Evolutionary conservation across 1,140 invertebrate species (phyloP), one percentile per base, ranked within the genome.

Genomic region (Drosophila punjabiensis): DNA sequence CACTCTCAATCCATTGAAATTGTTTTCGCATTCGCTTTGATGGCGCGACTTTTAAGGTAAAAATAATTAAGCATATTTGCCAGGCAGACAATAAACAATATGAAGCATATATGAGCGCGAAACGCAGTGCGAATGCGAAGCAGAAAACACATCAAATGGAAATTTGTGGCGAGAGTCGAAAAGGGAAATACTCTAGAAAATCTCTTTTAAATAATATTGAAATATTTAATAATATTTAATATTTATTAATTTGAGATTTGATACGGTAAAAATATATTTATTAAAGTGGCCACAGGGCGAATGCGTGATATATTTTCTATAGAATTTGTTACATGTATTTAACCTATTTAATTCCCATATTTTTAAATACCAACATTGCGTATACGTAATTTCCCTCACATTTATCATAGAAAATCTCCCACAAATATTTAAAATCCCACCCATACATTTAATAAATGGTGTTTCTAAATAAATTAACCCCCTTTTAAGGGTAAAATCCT

Each of bases 1-100:
- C 63, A 32, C 20, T 58, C 43, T 3, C 28, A 14, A 56, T 59
- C 41, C 74, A 78, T 79, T 86, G 53, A 60, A 87, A 86, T 88
- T 87, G 85, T 89, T 88, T 88, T 88, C 83, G 78, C 74, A 87
- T 87, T 79, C 83, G 70, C 71, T 87, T 87, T 82, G 83, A 87
- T 87, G 83, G 83, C 81, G 85, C 85, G 79, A 86, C 82, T 80
- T 91, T 91, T 91, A 91, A 90, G 86, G 87, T 90, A 90, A 91
- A 90, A 91, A 90, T 90, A 90, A 86, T 91, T 90, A 90, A 86
- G 82, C 86, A 89, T 90, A 90, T 90, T 82, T 89, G 86, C 82
- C 62, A 84, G 79, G 8, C 76, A 55, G 63, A 76, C 76, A 86
- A 76, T 50, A 87, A 58, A 71, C 62, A 76, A 62, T 67, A 75